Evolutionary conservation across 2,113 vertebrate genomes (phyloP).

Genomic region (Zosterops japonicus): DNA sequence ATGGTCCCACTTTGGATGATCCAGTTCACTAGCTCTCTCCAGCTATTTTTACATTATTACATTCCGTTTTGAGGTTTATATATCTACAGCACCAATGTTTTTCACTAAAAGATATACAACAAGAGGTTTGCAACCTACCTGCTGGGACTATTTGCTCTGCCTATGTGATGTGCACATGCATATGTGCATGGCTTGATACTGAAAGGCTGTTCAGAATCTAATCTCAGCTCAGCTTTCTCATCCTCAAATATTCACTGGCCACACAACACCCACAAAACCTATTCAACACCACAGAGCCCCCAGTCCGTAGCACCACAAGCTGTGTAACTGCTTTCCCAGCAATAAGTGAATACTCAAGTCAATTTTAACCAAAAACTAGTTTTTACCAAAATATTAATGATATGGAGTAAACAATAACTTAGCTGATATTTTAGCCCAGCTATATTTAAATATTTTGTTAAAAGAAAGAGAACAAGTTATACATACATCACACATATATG

Average conservation of each 20-base stretch:
- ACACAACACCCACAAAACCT: neutral
- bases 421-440: neutral
- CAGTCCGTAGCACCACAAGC: neutral
- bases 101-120: neutral
- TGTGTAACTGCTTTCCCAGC: neutral
- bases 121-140: neutral
- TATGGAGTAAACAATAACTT: neutral
- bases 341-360: neutral
- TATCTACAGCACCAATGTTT: neutral
- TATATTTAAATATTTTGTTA: neutral
- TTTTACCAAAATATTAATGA: neutral
- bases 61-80: neutral
- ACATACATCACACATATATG: neutral
- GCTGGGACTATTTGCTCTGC: neutral
- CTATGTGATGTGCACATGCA: rapidly evolving
- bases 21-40: neutral
- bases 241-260: neutral
- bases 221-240: neutral
- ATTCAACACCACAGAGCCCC: neutral
- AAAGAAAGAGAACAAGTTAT: neutral
- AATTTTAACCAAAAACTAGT: neutral
- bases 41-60: neutral
- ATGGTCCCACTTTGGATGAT: neutral
- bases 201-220: neutral
- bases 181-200: neutral